Base-by-base conservation (phyloP, 64 coral and sea anemone genomes). In the Stichodactyla mertensii region DNA sequence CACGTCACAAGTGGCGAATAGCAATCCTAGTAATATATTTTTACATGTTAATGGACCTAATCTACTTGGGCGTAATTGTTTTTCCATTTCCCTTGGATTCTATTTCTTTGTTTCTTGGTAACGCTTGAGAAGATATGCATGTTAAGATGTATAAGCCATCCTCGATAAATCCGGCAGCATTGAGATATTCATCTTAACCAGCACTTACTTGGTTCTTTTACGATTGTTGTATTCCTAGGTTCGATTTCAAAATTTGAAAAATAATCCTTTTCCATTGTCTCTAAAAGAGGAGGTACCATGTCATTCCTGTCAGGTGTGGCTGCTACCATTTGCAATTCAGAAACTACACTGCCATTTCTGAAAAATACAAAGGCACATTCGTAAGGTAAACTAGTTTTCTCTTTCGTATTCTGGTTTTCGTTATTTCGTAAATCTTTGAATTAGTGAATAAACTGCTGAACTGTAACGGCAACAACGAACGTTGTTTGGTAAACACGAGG, bases 291-390 rank as follows among this genome's bases (percentile, higher is more conserved):
- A 45, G 64, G 2, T 81, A 10, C 4, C 6, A 81, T 0, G 6
- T 66, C 62, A 10, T 10, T 20, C 16, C 4, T 20, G 5, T 81
- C 6, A 26, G 78, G 53, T 19, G 20, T 81, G 11, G 78, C 78
- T 7, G 78, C 78, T 10, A 81, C 78, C 36, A 81, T 20, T 51
- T 81, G 78, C 31, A 81, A 5, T n/a, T 81, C 78, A 51, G 36
- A 51, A 52, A 52, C 53, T 52, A 81, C 28, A 36, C 78, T 81
- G 4, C 78, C 78, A 81, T 81, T 81, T 1, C 78, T 81, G 78
- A 81, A 18, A 81, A 80, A 55, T 7, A 51, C 7, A 45, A n/a
- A 0, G 5, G 22, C 62, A n/a, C 22, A n/a, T 12, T 66, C 22
- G 22, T 20, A n/a, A 66, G 19, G 0, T 66, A 59, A 59, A 10